A percentile compares a stretch with the other conserved stretches of the same genome.
Conservation (phyloP, 2,888 invertebrate genomes). For the Epistrophe eligans region DNA sequence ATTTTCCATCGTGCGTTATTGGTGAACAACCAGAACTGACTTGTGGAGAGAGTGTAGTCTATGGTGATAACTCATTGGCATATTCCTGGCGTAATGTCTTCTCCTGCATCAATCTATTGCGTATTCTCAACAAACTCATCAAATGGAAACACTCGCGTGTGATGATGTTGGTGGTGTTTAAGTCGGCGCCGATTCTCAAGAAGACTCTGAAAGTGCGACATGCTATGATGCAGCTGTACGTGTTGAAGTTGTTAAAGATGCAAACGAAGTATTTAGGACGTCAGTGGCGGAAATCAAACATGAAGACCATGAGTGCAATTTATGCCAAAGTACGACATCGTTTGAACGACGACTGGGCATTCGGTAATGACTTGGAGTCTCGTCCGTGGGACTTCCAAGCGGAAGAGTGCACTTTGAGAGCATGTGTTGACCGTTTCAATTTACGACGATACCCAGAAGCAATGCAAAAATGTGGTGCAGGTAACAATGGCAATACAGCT, state of each 20-base stretch:
- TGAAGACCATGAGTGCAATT: slow-evolving; percentile 99
- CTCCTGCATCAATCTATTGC: slow-evolving; percentile 97
- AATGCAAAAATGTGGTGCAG: slow-evolving; percentile 82
- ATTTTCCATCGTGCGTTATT: slow-evolving; percentile 98
- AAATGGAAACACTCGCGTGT: slow-evolving; percentile 99
- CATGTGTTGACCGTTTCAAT: slow-evolving; percentile 98
- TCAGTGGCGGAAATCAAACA: slow-evolving; percentile 99
- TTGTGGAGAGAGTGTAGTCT: slow-evolving; percentile 92
- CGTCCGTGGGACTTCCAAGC: slow-evolving; percentile 99
- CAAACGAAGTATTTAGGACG: slow-evolving; percentile 99
- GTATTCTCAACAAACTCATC: slow-evolving; percentile 98
- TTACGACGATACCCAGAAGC: slow-evolving; percentile 92
- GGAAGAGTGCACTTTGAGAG: slow-evolving; percentile 97
- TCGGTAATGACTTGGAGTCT: slow-evolving; percentile 98
- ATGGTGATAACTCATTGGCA: slow-evolving; percentile 87
- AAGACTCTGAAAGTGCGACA: slow-evolving; percentile 97
- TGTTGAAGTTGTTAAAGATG: slow-evolving; percentile 98
- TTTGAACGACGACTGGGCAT: slow-evolving; percentile 99
- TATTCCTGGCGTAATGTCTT: slow-evolving; percentile 99
- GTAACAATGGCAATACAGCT: slow-evolving; percentile 81
- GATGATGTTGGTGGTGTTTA: slow-evolving; percentile 99
- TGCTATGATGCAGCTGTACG: slow-evolving; percentile 98
- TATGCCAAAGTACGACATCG: slow-evolving; percentile 98
- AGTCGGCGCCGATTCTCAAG: slow-evolving; percentile 99
- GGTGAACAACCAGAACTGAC: slow-evolving; percentile 97